A percentile compares a stretch with the other conserved stretches of the same genome.
Evolutionary conservation across 2,888 invertebrate genomes (phyloP).

Genomic region (Stramonita haemastoma): DNA sequence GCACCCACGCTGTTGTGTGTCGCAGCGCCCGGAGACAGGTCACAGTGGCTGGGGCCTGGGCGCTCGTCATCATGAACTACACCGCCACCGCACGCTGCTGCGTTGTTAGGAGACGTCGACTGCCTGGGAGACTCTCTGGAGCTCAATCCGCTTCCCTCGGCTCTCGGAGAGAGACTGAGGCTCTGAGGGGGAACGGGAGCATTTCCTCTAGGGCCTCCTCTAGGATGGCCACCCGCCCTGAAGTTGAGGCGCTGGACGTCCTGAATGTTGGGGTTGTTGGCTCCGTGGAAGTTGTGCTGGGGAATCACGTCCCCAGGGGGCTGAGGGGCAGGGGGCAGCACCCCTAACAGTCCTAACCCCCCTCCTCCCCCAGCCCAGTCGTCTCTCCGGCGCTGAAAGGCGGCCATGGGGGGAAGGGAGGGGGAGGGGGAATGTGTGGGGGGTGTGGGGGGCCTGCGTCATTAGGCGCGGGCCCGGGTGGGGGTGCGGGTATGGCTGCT

Average conservation of each 20-base stretch:
- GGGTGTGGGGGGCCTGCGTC: slow-evolving; percentile 12
- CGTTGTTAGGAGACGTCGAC: neutral
- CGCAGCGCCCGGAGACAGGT: neutral
- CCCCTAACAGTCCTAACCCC: neutral
- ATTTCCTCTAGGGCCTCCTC: slow-evolving; percentile 50
- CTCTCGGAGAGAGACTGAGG: neutral
- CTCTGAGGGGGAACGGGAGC: slow-evolving; percentile 18
- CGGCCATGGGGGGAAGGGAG: slow-evolving; percentile 12
- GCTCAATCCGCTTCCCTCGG: neutral
- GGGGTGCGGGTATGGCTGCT: slow-evolving; percentile 46
- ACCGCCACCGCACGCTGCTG: neutral
- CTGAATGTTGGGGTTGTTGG: slow-evolving; percentile 29
- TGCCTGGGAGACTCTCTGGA: neutral
- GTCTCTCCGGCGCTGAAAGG: slow-evolving; percentile 6
- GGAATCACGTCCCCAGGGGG: slow-evolving; percentile 29
- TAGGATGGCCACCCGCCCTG: slow-evolving; percentile 48
- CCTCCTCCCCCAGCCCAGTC: slow-evolving; percentile 4
- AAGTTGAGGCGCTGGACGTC: slow-evolving; percentile 24
- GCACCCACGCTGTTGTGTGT: neutral
- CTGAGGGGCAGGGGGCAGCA: neutral
- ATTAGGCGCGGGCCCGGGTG: neutral
- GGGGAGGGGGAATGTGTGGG: slow-evolving; percentile 25
- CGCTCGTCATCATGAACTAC: neutral
- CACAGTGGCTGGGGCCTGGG: slow-evolving; percentile 11
- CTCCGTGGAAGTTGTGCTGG: slow-evolving; percentile 40